Percentiles rank a stretch among this genome's conserved stretches.
These are phyloP conservation scores for Drosophila saltans DNA, from an alignment of 1,140 invertebrate genomes.

Conservation along the genomic window DNA sequence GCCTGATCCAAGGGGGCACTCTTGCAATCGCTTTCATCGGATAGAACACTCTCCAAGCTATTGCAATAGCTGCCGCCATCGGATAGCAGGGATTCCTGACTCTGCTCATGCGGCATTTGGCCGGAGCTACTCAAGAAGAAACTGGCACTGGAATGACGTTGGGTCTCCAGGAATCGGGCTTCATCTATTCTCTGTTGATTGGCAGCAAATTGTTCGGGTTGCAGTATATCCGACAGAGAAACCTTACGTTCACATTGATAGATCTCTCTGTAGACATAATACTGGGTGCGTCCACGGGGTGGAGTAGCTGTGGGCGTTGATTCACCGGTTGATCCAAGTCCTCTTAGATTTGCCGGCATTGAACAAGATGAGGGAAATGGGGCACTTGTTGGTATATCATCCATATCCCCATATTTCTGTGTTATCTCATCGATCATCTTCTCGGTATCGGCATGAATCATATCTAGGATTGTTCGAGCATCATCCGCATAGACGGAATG, in stretches of 20 bases:
- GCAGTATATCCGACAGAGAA: conserved; percentile 78
- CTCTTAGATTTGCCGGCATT: conserved; percentile 63
- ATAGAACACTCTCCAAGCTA: conserved; percentile 90
- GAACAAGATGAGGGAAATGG: conserved; percentile 62
- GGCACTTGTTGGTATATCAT: conserved; percentile 66
- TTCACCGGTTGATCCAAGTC: conserved; percentile 58
- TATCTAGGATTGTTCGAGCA: conserved; percentile 85
- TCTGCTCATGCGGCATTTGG: conserved; percentile 79
- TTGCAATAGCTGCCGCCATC: conserved; percentile 87
- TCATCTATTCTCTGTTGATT: conserved; percentile 68
- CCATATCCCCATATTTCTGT: conserved; percentile 86
- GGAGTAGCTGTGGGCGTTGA: conserved; percentile 48
- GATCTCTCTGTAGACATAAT: conserved; percentile 87
- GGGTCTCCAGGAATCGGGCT: conserved; percentile 81
- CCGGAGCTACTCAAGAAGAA: conserved; percentile 86
- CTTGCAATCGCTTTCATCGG: conserved; percentile 91
- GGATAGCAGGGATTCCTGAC: conserved; percentile 90
- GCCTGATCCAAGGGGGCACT: conserved; percentile 89
- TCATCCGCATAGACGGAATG: conserved; percentile 84
- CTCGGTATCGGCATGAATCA: conserved; percentile 86
- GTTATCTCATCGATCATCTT: conserved; percentile 87
- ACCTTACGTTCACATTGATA: conserved; percentile 80
- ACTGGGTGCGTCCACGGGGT: conserved; percentile 86
- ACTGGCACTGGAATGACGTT: conserved; percentile 86
- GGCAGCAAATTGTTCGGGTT: conserved; percentile 67